Conservation (phyloP, 2,113 vertebrate species). For the Psittacula cyanocephala region DNA sequence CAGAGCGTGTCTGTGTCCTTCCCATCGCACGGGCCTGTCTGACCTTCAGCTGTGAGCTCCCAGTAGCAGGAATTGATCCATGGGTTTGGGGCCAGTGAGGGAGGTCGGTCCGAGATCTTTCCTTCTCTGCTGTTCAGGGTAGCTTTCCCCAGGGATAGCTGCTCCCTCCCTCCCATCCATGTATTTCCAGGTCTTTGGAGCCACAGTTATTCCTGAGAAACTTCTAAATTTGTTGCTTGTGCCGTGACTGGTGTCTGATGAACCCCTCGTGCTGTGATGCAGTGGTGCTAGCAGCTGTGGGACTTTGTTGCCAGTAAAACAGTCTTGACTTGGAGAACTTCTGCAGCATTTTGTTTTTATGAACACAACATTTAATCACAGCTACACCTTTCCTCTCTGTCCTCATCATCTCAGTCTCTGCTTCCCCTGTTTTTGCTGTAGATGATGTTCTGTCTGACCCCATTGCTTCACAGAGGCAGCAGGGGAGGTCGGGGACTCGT, state of each 20-base stretch:
- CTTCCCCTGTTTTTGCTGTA: neutral
- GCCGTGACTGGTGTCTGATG: neutral
- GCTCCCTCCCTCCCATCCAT: neutral
- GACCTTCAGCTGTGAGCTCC: neutral
- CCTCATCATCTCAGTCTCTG: neutral
- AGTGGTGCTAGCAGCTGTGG: neutral
- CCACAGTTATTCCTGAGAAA: neutral
- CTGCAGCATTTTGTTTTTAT: neutral
- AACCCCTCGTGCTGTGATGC: neutral
- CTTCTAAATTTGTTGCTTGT: neutral
- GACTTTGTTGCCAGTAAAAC: neutral
- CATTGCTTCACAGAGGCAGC: neutral
- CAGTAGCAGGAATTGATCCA: neutral
- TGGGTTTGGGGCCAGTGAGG: constrained; percentile 8
- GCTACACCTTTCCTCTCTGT: neutral
- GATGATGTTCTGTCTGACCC: accelerated
- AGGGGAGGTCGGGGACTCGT: accelerated
- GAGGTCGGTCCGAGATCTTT: neutral
- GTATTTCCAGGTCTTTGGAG: neutral
- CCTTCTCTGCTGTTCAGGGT: neutral
- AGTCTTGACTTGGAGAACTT: neutral
- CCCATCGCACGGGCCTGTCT: neutral
- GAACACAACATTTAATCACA: neutral
- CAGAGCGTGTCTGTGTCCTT: constrained; percentile 19
- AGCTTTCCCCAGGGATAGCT: neutral